These are phyloP conservation scores for Psettodes erumei DNA, from an alignment of 2,113 vertebrate species.

Conservation along the genomic window DNA sequence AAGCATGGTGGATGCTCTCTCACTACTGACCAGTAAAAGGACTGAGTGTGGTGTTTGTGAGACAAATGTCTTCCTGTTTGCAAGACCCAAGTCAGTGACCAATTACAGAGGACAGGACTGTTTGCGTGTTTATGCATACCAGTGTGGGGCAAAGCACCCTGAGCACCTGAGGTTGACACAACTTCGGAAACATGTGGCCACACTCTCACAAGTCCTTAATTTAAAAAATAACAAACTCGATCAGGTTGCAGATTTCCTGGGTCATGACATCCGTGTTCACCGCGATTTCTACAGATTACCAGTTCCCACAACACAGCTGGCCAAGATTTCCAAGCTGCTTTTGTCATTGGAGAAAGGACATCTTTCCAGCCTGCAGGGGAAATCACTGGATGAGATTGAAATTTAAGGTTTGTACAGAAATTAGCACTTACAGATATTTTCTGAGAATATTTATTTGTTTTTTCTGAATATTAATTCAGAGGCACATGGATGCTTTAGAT, in stretches of 20 bases:
- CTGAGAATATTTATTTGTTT: not conserved
- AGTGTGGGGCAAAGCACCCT: constrained; percentile 42
- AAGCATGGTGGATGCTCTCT: not conserved
- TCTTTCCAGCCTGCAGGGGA: constrained; percentile 7
- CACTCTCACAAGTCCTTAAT: constrained; percentile 30
- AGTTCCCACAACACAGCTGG: constrained; percentile 22
- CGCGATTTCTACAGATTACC: constrained; percentile 1
- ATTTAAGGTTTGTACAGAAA: constrained; percentile 12
- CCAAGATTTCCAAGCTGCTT: constrained; percentile 26
- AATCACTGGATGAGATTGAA: constrained; percentile 30
- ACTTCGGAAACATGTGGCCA: constrained; percentile 6
- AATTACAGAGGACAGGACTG: constrained; percentile 37
- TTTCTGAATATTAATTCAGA: not conserved
- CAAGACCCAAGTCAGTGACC: constrained; percentile 33
- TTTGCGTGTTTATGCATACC: constrained; percentile 10
- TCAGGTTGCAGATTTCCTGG: constrained; percentile 32
- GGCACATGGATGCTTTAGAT: not conserved
- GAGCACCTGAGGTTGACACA: constrained; percentile 9
- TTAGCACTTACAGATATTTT: not conserved
- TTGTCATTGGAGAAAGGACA: constrained; percentile 30
- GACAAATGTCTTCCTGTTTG: constrained; percentile 47
- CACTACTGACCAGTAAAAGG: constrained; percentile 15
- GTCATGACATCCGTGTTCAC: constrained; percentile 28
- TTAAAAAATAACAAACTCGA: constrained; percentile 37
- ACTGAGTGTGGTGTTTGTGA: constrained; percentile 23